Evolutionary conservation across 1,140 invertebrate species (phyloP), one percentile per base, ranked within the genome.

Genomic region (Triops longicaudatus): DNA sequence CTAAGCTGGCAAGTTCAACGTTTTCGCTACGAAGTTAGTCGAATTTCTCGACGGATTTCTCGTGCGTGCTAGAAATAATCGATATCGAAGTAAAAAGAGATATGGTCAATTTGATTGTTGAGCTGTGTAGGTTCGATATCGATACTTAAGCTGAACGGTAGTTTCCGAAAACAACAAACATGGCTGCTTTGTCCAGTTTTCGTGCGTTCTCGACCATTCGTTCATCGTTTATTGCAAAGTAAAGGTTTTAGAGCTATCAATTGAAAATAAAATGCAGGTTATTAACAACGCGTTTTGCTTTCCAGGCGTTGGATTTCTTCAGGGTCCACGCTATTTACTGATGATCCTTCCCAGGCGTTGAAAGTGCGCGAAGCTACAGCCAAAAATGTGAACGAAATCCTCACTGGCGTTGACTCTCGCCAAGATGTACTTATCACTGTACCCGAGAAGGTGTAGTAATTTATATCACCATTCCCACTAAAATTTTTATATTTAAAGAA

Each of bases 361-460:
- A 63, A 63, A 63, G 50, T 63, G 17, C 50, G 50, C 50, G 76
- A 77, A 73, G 76, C 76, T 1, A 12, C 71, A 14, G 0, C 42
- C n/a, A 77, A 77, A 73, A 42, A 31, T 42, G 22, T 44, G 7
- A 42, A 77, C 6, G 76, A 77, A 2, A 26, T 77, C 12, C 11
- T 73, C 2, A 27, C 26, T 41, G 27, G 22, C 31, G 31, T 26
- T 17, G 72, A 77, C 22, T 22, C 14, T 22, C 42, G 73, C 26
- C 72, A 44, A 72, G 14, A 77, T 12, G 26, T 14, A 6, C 44
- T 77, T n/a, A 77, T 77, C 41, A 77, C 72, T 26, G 76, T 77
- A 22, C 37, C 73, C 11, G 26, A 42, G 4, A 77, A 77, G 31
- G 76, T 77, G 73, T 0, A 17, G 0, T 0, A 2, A 72, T 77